These are phyloP conservation scores for Scortum barcoo DNA, from an alignment of 2,113 vertebrate species.

Conservation along the genomic window DNA sequence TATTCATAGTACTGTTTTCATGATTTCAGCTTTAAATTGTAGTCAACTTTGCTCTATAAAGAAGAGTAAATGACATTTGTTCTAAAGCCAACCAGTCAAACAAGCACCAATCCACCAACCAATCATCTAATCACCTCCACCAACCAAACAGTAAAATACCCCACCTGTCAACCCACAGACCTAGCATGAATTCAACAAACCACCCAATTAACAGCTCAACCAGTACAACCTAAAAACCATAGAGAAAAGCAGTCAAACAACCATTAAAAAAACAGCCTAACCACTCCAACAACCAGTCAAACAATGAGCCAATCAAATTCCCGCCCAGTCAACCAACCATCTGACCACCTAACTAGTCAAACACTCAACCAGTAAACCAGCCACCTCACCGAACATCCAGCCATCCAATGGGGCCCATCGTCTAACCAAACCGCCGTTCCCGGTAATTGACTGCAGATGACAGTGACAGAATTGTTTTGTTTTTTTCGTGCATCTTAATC, in stretches of 20 bases:
- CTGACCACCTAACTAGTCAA: background rate
- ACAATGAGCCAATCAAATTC: background rate
- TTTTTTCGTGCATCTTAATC: conserved; percentile 40
- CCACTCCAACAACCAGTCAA: too few species aligned
- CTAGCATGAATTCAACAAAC: background rate
- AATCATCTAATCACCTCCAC: background rate
- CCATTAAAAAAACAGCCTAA: too few species aligned
- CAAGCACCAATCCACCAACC: background rate
- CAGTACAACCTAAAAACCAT: background rate
- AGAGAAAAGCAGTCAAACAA: background rate
- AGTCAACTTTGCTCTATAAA: background rate
- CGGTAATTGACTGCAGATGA: conserved; percentile 41
- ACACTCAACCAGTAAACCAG: background rate
- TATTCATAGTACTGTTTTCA: background rate
- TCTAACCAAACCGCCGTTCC: conserved; percentile 10
- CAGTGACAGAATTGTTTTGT: conserved; percentile 29
- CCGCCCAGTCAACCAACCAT: background rate
- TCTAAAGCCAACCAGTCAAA: background rate
- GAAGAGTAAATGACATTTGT: background rate
- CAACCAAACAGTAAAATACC: background rate
- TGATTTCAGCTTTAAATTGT: background rate
- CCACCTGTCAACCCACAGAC: background rate
- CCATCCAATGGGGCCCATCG: background rate
- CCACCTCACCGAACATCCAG: background rate
- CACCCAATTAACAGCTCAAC: background rate